These are phyloP conservation scores for Harpagoxenus sublaevis DNA, from an alignment of 2,888 invertebrate genomes.

Conservation along the genomic window DNA sequence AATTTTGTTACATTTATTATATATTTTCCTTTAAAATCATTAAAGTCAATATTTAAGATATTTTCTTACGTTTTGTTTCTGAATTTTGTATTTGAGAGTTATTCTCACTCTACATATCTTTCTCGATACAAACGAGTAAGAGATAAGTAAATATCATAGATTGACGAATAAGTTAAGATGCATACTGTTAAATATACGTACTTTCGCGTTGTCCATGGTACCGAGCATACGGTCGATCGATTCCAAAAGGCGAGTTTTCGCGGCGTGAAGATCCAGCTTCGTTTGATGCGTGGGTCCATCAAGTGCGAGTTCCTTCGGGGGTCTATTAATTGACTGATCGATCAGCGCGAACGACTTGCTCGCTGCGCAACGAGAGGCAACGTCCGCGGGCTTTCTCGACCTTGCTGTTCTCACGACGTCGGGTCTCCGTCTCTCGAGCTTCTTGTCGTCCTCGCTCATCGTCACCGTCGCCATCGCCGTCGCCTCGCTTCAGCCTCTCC, in stretches of 20 bases:
- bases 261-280: conserved; percentile 85
- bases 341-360: not conserved
- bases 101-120: not conserved
- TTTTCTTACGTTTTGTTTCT: not conserved
- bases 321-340: conserved; percentile 6
- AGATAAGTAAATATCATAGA: not conserved
- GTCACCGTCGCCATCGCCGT: not conserved
- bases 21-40: not conserved
- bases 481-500: conserved; percentile 3
- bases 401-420: conserved; percentile 22
- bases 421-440: not conserved
- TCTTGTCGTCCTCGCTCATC: conserved; percentile 19
- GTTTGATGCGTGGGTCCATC: conserved; percentile 55
- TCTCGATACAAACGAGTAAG: not conserved
- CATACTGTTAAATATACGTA: conserved; percentile 5
- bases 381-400: conserved; percentile 32
- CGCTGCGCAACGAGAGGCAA: conserved; percentile 14
- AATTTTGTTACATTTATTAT: not conserved
- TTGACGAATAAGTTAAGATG: not conserved
- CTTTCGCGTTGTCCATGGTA: conserved; percentile 8
- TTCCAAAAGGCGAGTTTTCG: conserved; percentile 86
- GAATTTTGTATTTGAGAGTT: not conserved
- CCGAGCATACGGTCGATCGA: conserved; percentile 82
- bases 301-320: not conserved
- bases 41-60: too few species aligned